Conservation (phyloP, 1,140 invertebrate species). For the Tyrophagus putrescentiae region DNA sequence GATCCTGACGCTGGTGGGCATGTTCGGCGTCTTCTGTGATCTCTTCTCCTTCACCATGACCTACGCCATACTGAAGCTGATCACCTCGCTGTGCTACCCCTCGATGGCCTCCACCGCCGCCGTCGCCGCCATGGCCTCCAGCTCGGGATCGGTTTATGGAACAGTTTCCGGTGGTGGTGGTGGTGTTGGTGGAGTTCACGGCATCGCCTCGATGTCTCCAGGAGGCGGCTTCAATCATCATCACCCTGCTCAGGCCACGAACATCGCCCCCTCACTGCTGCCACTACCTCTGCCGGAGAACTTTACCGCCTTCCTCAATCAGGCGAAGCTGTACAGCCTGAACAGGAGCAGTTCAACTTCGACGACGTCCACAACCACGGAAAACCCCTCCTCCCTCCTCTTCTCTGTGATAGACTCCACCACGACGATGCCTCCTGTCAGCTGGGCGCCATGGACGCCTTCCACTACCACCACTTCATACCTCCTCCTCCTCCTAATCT, state of each 20-base stretch:
- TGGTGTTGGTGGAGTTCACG: no score
- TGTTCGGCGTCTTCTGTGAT: constrained; percentile 17
- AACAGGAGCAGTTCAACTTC: background rate
- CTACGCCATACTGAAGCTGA: constrained; percentile 9
- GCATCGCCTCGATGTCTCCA: no score
- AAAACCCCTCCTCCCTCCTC: no score
- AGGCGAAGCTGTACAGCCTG: background rate
- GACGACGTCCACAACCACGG: background rate
- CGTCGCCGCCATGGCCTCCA: constrained; percentile 6
- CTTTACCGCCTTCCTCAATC: background rate
- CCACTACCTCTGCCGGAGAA: background rate
- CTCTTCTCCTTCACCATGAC: constrained; percentile 14
- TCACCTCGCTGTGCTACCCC: constrained; percentile 12
- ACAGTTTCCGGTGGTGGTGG: no score
- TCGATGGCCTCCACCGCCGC: constrained; percentile 10
- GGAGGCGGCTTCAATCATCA: background rate
- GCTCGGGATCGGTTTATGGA: background rate
- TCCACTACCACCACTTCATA: background rate
- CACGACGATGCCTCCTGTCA: background rate
- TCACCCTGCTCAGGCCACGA: background rate
- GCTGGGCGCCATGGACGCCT: background rate
- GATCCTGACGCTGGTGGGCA: background rate
- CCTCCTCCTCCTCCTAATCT: no score
- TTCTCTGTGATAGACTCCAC: background rate
- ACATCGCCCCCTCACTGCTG: background rate